These are phyloP conservation scores for Clusia tigrina DNA, from an alignment of 2,888 invertebrate species.

Conservation along the genomic window DNA sequence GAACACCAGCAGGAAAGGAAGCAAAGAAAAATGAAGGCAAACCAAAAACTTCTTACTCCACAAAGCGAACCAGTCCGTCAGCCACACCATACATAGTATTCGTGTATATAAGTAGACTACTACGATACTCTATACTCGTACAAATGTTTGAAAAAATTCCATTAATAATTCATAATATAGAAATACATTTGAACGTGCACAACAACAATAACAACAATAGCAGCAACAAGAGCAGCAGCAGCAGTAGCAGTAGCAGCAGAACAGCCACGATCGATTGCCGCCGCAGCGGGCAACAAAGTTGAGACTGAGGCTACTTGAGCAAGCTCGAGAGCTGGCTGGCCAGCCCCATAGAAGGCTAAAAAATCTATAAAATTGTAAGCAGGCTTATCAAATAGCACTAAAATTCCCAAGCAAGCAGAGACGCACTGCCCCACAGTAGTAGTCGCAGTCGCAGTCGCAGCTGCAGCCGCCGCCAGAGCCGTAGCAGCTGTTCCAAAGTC, in stretches of 20 bases:
- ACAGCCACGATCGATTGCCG: constrained; percentile 48
- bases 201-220: constrained; percentile 11
- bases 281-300: constrained; percentile 20
- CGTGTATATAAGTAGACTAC: not conserved
- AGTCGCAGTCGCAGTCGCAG: too few relatives aligned
- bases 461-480: not conserved
- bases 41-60: not conserved
- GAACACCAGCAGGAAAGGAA: not conserved
- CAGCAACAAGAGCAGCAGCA: constrained; percentile 61
- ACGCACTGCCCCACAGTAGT: not conserved
- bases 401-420: constrained; percentile 14
- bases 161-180: constrained; percentile 12
- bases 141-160: constrained; percentile 10
- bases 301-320: too few relatives aligned
- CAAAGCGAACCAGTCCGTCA: too few relatives aligned
- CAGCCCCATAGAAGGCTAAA: constrained; percentile 5
- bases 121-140: too few relatives aligned
- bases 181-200: not conserved
- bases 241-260: constrained; percentile 38
- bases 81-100: too few relatives aligned
- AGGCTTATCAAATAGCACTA: constrained; percentile 47
- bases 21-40: not conserved
- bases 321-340: too few relatives aligned
- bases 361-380: constrained; percentile 1
- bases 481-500: constrained; percentile 10